Conservation (phyloP, 2,797 vertebrate genomes). For the Coracias cyanogaster region DNA sequence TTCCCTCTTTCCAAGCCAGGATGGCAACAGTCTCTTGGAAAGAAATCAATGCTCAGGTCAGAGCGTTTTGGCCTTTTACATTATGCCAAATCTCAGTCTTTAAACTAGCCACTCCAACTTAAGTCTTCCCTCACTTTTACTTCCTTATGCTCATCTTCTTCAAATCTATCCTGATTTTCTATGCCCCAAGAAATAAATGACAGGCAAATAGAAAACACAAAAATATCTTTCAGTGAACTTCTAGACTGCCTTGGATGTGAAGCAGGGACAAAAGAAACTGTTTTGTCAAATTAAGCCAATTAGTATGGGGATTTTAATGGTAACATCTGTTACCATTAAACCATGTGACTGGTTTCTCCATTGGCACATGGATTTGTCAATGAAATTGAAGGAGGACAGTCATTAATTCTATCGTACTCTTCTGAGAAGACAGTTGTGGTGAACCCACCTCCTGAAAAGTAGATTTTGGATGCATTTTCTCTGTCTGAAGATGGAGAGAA, state of each 20-base stretch:
- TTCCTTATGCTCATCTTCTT: not conserved
- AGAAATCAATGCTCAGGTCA: not conserved
- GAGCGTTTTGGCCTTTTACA: not conserved
- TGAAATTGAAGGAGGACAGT: not conserved
- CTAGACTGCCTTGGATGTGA: not conserved
- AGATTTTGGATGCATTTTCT: not conserved
- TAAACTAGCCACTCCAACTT: not conserved
- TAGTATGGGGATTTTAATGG: not conserved
- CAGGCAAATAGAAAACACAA: not conserved
- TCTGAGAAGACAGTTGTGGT: not conserved
- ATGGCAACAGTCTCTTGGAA: not conserved
- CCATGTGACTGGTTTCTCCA: not conserved
- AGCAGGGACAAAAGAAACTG: not conserved
- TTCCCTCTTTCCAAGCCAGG: not conserved
- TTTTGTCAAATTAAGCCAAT: not conserved
- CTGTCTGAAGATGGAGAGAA: not conserved
- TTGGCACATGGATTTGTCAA: not conserved
- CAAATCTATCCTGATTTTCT: not conserved
- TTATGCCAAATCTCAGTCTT: not conserved
- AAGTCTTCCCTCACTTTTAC: accelerated
- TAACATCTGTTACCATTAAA: no score
- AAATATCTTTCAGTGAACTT: not conserved
- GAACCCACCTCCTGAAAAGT: not conserved
- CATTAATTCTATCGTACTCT: not conserved
- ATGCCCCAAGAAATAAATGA: not conserved